Conservation (phyloP, 2,888 invertebrate genomes). For the Ernsta delagoae region DNA sequence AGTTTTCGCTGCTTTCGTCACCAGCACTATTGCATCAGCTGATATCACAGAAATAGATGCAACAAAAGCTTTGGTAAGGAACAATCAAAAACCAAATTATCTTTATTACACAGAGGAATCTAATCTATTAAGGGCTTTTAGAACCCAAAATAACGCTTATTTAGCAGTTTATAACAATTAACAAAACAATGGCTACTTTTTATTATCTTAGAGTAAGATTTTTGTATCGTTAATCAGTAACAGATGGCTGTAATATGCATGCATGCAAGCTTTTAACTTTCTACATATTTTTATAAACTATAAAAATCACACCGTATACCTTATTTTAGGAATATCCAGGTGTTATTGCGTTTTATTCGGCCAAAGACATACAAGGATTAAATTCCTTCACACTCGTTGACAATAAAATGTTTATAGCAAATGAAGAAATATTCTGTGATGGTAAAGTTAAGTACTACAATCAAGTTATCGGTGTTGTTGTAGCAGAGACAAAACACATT, state of each 20-base stretch:
- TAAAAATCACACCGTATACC: too few relatives aligned
- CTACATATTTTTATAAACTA: too few relatives aligned
- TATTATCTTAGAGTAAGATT: too few relatives aligned
- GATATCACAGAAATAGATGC: background rate
- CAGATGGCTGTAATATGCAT: too few relatives aligned
- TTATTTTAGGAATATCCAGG: background rate
- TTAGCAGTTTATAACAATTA: too few relatives aligned
- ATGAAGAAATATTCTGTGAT: background rate
- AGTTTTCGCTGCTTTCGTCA: background rate
- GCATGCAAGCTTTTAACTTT: too few relatives aligned
- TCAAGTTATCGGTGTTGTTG: background rate
- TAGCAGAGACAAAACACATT: background rate
- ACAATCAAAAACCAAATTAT: too few relatives aligned
- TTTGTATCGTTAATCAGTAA: too few relatives aligned
- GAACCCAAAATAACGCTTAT: too few relatives aligned
- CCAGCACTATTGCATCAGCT: background rate
- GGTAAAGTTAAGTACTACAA: background rate
- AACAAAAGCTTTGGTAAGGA: background rate
- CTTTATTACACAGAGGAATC: too few relatives aligned
- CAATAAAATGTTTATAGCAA: background rate
- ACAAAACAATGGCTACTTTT: too few relatives aligned
- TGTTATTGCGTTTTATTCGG: slow-evolving; percentile 3
- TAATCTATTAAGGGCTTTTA: too few relatives aligned
- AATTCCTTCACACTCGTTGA: background rate
- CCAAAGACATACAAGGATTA: background rate